Evolutionary conservation across 1,140 invertebrate genomes (phyloP).

Genomic region (Nixonia krombeini): DNA sequence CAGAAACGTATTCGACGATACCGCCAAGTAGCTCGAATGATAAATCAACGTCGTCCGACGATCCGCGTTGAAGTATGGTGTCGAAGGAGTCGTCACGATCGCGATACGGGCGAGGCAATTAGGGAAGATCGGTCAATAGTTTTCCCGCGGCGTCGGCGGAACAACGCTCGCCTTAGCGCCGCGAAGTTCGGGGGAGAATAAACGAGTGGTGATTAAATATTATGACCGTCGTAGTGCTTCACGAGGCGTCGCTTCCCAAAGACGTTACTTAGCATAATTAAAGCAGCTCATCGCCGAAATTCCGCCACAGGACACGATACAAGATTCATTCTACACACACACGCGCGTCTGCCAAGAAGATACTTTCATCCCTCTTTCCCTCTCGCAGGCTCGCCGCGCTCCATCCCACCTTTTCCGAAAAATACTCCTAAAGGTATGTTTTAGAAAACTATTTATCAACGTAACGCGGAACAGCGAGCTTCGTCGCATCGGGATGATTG

Average conservation of each 20-base stretch:
- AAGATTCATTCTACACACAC: conserved; percentile 34
- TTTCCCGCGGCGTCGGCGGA: conserved; percentile 26
- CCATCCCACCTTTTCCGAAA: not conserved
- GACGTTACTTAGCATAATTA: conserved; percentile 72
- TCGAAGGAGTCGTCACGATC: not conserved
- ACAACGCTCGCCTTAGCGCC: conserved; percentile 24
- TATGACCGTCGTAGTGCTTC: conserved; percentile 67
- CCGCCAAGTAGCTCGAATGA: not conserved
- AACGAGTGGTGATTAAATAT: conserved; percentile 72
- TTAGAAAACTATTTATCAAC: too few species aligned
- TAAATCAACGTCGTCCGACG: conserved; percentile 1
- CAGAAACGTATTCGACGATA: conserved; percentile 9
- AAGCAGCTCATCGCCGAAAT: conserved; percentile 60
- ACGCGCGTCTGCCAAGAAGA: too few species aligned
- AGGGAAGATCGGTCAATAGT: conserved; percentile 39
- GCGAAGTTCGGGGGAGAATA: conserved; percentile 55
- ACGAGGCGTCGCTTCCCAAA: conserved; percentile 54
- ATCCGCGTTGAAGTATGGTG: not conserved
- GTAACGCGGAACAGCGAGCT: too few species aligned
- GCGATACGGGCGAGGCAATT: conserved; percentile 1
- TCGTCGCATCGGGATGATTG: too few species aligned
- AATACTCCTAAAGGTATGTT: too few species aligned
- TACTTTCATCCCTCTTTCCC: too few species aligned
- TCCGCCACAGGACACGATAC: conserved; percentile 49
- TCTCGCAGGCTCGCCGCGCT: too few species aligned